Evolutionary conservation across 2,888 invertebrate species (phyloP), one percentile per base, ranked within the genome.

Genomic region (Polydrusus cervinus): DNA sequence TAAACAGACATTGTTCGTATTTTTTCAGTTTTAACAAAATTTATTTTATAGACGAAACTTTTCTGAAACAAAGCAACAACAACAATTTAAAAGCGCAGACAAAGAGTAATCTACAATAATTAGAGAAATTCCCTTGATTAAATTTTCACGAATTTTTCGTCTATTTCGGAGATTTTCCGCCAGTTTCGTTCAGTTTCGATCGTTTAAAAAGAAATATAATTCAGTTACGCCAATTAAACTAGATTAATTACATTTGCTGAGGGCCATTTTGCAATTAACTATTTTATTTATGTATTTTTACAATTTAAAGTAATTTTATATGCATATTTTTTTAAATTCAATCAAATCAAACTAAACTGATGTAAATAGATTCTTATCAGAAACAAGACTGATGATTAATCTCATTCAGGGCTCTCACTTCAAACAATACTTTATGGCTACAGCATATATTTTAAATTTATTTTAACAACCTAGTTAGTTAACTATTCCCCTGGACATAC

Each of bases 81-180:
- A 3, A 9, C 20, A 51, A 51, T 34, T 34, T 55, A 34, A 55
- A 55, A 34, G 14, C 9, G n/a, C 14, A 34, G 7, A 55, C 34
- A 34, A 55, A 55, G 14, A 7, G 34, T 55, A 55, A 53, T 53
- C 53, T 53, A 53, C 53, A 53, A 53, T 53, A 30, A 55, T 55
- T 55, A 34, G 34, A 55, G 34, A 55, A 55, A 30, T 55, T 30
- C 13, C 30, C 6, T 30, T 30, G n/a, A 55, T 55, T 30, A 55
- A 55, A 55, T 30, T 30, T 55, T 55, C n/a, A 55, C 51, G 53
- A 30, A 55, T 55, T 25, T 55, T 55, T 34, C 55, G 34, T 25
- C 34, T 34, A 55, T 55, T 55, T 13, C 34, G 34, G 8, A 14
- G 55, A 3, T 55, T 34, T 55, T 25, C 25, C 11, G 10, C 9